A percentile compares a stretch with the other conserved stretches of the same genome.
phyloP scores from a whole-genome alignment of 2,888 invertebrate genomes.

The Cancer borealis region DNA sequence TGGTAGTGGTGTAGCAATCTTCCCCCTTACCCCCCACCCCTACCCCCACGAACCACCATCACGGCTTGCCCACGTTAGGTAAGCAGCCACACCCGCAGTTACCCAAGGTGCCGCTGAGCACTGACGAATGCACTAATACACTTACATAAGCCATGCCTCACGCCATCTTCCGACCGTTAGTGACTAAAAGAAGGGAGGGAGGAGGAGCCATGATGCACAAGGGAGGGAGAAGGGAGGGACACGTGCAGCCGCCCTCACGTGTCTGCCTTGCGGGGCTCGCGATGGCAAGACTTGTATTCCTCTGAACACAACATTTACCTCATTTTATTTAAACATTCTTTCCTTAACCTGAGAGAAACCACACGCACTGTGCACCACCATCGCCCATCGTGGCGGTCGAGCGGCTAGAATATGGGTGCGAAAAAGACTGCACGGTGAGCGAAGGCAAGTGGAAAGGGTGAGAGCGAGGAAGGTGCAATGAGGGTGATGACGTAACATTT shows the following conservation, averaged over 20 bases:
- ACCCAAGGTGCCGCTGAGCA: not conserved
- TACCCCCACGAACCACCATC: not conserved
- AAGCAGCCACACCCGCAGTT: not conserved
- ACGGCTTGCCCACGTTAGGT: not conserved
- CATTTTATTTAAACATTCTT: not conserved
- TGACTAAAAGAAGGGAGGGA: not conserved
- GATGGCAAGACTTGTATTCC: not conserved
- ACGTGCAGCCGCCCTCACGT: constrained; percentile 69
- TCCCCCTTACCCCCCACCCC: no score
- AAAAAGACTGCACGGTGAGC: constrained; percentile 43
- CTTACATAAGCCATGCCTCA: not conserved
- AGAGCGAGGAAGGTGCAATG: constrained; percentile 57
- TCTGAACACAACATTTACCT: not conserved
- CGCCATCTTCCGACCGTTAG: constrained; percentile 47
- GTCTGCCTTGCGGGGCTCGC: not conserved
- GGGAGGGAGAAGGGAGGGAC: constrained; percentile 36
- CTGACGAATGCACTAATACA: not conserved
- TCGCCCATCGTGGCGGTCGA: not conserved
- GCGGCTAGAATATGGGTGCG: not conserved
- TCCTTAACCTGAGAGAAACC: not conserved
- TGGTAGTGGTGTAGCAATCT: not conserved
- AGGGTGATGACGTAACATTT: constrained; percentile 70
- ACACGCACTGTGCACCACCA: not conserved
- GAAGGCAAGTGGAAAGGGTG: constrained; percentile 42
- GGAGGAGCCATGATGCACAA: not conserved